Percentiles rank a stretch among this genome's conserved stretches.
Evolutionary conservation across 2,888 invertebrate species (phyloP).

Genomic region (Diabrotica balteata): DNA sequence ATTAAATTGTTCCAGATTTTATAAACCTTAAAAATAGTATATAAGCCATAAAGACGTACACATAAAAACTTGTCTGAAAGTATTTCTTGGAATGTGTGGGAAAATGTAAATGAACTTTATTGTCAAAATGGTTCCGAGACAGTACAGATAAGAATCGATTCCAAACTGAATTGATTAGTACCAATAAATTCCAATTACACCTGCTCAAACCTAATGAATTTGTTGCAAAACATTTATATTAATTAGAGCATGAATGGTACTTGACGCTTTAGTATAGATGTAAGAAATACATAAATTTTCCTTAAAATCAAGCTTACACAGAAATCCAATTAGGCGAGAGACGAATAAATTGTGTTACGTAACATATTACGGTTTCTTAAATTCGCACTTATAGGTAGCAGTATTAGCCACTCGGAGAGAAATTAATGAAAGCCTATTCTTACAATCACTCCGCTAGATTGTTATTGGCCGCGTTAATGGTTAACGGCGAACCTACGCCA

Average conservation of each 20-base stretch:
- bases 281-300: slow-evolving; percentile 37
- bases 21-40: too few species aligned
- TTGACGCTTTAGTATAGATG: slow-evolving; percentile 32
- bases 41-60: too few species aligned
- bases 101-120: neutral
- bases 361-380: slow-evolving; percentile 32
- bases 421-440: slow-evolving; percentile 38
- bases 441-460: slow-evolving; percentile 33
- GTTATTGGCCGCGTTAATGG: slow-evolving; percentile 33
- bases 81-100: too few species aligned
- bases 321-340: slow-evolving; percentile 41
- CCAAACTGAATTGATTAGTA: slow-evolving; percentile 21
- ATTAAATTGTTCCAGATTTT: too few species aligned
- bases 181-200: slow-evolving; percentile 41
- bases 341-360: slow-evolving; percentile 38
- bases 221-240: slow-evolving; percentile 44
- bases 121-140: slow-evolving; percentile 16
- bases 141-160: slow-evolving; percentile 12
- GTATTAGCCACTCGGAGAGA: slow-evolving; percentile 24
- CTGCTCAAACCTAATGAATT: slow-evolving; percentile 44
- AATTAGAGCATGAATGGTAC: slow-evolving; percentile 44
- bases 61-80: too few species aligned
- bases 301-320: slow-evolving; percentile 41
- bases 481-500: slow-evolving; percentile 32
- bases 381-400: slow-evolving; percentile 37